Conservation (phyloP, 2,113 vertebrate species). For the Hippocampus guttulatus region DNA sequence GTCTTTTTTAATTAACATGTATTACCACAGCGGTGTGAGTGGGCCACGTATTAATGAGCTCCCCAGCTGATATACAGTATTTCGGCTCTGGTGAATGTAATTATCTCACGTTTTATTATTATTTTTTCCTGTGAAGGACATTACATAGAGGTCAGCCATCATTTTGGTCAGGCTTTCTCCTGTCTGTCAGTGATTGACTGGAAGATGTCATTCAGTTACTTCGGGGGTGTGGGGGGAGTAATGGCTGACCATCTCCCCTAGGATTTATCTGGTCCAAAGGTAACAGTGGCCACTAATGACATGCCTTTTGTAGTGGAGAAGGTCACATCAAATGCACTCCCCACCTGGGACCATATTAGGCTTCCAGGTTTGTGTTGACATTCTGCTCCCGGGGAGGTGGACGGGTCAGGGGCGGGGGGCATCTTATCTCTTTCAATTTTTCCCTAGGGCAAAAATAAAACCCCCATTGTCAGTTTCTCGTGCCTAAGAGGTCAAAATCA, state of each 20-base stretch:
- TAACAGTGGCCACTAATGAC: slow-evolving; percentile 37
- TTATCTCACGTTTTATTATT: slow-evolving; percentile 22
- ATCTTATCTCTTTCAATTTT: slow-evolving; percentile 14
- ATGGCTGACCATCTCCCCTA: slow-evolving; percentile 27
- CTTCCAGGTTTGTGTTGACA: slow-evolving; percentile 7
- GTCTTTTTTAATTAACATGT: no score
- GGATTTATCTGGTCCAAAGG: slow-evolving; percentile 22
- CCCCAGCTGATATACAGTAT: no score
- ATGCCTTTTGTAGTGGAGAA: slow-evolving; percentile 12
- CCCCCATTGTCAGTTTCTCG: slow-evolving; percentile 8
- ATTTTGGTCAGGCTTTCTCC: slow-evolving; percentile 14
- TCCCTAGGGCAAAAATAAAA: background rate
- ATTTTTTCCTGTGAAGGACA: slow-evolving; percentile 28
- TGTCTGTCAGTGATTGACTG: slow-evolving; percentile 24
- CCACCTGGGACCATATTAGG: slow-evolving; percentile 26
- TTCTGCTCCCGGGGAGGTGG: background rate
- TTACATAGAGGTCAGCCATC: slow-evolving; percentile 32
- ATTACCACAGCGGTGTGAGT: no score
- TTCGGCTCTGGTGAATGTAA: slow-evolving; percentile 29
- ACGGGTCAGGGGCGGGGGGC: background rate
- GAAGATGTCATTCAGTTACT: slow-evolving; percentile 3
- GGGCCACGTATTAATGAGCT: no score
- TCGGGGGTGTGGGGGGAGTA: slow-evolving; percentile 4
- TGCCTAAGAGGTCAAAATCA: background rate
- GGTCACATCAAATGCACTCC: slow-evolving; percentile 19